Evolutionary conservation across 2,113 vertebrate species (phyloP).

Genomic region (Typhlomys cinereus): DNA sequence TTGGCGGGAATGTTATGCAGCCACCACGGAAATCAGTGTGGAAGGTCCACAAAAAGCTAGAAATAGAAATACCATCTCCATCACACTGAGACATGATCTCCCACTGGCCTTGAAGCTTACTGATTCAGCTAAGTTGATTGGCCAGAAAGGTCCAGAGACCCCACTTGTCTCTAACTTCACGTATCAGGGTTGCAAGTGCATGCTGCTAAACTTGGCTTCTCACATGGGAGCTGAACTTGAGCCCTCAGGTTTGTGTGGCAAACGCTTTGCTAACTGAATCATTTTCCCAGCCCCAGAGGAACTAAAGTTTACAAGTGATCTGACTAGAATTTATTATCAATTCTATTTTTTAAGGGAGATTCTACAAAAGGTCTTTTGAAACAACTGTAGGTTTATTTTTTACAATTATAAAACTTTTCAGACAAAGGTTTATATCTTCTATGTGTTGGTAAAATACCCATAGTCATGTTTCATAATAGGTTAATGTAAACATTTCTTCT

Average conservation of each 20-base stretch:
- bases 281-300: not conserved
- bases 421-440: constrained; percentile 22
- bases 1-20: no score
- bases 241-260: not conserved
- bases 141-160: not conserved
- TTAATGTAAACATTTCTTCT: not conserved
- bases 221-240: not conserved
- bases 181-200: not conserved
- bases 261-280: not conserved
- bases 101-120: not conserved
- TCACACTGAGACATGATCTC: not conserved
- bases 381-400: constrained; percentile 26
- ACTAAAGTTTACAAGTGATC: constrained; percentile 9
- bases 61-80: no score
- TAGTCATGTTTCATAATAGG: not conserved
- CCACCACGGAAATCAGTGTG: no score
- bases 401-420: not conserved
- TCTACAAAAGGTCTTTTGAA: not conserved
- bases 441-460: constrained; percentile 2
- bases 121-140: not conserved
- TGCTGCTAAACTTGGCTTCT: no score
- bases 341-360: constrained; percentile 31
- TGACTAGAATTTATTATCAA: not conserved
- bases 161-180: not conserved
- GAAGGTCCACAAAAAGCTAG: no score